A percentile compares a stretch with the other conserved stretches of the same genome.
Conservation (phyloP, 1,140 invertebrate genomes). For the Drosophila sp. region DNA sequence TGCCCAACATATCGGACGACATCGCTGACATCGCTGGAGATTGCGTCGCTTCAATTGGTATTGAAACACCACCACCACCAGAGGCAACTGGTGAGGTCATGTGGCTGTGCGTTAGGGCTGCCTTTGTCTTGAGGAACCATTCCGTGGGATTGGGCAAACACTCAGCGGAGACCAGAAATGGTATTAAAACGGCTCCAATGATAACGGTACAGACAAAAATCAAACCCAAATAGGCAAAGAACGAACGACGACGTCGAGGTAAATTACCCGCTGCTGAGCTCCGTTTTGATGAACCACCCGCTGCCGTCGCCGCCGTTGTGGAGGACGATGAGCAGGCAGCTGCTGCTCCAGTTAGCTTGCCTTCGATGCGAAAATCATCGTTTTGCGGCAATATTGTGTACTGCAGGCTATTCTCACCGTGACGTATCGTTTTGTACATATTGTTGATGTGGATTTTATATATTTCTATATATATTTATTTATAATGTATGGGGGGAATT, state of each 20-base stretch:
- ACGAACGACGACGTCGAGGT: conserved; percentile 66
- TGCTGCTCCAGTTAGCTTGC: conserved; percentile 82
- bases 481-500: conserved; percentile 10
- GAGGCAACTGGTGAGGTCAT: neutral
- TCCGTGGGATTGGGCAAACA: conserved; percentile 78
- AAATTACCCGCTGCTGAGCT: conserved; percentile 18
- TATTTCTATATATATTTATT: neutral
- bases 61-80: conserved; percentile 22
- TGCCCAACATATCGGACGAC: conserved; percentile 20
- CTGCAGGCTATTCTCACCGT: conserved; percentile 89
- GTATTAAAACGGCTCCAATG: conserved; percentile 76
- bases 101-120: conserved; percentile 62
- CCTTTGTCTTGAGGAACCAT: conserved; percentile 83
- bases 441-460: conserved; percentile 43
- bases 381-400: conserved; percentile 89
- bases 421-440: conserved; percentile 90
- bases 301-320: conserved; percentile 27
- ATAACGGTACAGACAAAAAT: conserved; percentile 81
- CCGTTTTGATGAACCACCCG: conserved; percentile 32
- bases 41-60: neutral
- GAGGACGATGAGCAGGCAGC: conserved; percentile 33
- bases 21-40: neutral
- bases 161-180: conserved; percentile 77
- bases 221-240: conserved; percentile 78
- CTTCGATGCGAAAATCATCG: conserved; percentile 86